Base-by-base conservation (phyloP, 2,888 invertebrate species). In the Monopis laevigella region DNA sequence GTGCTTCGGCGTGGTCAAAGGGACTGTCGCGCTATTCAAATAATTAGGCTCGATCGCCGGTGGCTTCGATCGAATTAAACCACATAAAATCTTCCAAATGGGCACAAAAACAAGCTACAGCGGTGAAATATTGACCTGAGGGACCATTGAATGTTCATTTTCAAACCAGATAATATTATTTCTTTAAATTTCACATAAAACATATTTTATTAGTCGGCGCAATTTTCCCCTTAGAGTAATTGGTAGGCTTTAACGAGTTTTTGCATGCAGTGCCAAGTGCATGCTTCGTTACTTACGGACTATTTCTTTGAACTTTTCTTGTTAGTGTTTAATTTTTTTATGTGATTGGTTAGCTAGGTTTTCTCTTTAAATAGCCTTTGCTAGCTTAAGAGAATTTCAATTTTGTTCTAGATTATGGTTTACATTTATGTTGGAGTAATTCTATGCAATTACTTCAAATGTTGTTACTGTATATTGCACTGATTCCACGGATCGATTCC, bases 1-100 rank as follows among this genome's bases (percentile, higher is more conserved):
- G 14, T 17, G 17, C 17, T 70, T 63, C 75, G 75, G 75, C 73
- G 58, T 49, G 56, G 53, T 71, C 74, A 77, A 75, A 75, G 73
- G 58, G 55, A 56, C 45, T 66, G 68, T 66, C 65, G 69, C 62
- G 66, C 67, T 72, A 70, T 71, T 73, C 75, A 71, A 77, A 75
- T 75, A 77, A 77, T 77, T 73, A 75, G 73, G 64, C 56, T 55
- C 67, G 60, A 67, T 69, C 58, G 62, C 66, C 64, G 38, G 60
- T 58, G 59, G 60, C 57, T 55, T 52, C 58, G 55, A 62, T 65
- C 65, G 65, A 70, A 74, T 74, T 70, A 71, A 72, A 68, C 70
- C 62, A 62, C 73, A 73, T 72, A 66, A 72, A 61, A 73, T 67
- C 53, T 52, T 57, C 56, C n/a, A 51, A 56, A 52, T 46, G 45